Conservation (phyloP, 1,140 invertebrate species). For the Diachasma alloeum region DNA sequence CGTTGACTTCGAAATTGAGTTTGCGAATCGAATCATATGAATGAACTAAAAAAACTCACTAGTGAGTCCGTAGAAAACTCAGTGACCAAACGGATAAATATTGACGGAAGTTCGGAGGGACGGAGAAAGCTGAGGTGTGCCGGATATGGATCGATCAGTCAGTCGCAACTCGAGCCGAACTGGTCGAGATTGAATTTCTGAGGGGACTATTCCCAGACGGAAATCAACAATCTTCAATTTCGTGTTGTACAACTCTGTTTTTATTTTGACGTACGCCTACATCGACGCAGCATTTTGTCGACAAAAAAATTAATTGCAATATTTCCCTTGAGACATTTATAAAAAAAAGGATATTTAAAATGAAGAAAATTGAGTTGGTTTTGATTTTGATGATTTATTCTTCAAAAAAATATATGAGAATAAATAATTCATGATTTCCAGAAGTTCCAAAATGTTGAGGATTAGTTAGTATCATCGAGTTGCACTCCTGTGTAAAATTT, state of each 20-base stretch:
- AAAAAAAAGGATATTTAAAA: no score
- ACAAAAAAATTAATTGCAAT: no score
- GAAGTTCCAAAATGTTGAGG: no score
- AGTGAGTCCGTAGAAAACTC: not conserved
- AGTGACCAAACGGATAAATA: not conserved
- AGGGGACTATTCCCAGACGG: not conserved
- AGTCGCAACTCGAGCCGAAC: not conserved
- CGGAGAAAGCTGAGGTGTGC: not conserved
- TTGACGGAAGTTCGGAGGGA: not conserved
- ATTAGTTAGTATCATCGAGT: no score
- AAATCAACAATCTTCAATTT: not conserved
- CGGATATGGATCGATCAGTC: constrained; percentile 2
- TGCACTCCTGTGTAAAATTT: no score
- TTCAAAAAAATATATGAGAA: no score
- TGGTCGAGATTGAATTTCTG: not conserved
- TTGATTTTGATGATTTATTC: no score
- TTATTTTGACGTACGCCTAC: no score
- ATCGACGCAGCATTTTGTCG: no score
- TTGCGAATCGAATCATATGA: not conserved
- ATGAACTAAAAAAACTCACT: not conserved
- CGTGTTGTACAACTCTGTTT: not conserved
- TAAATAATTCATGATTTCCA: no score
- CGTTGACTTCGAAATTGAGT: not conserved
- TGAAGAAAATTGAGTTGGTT: no score
- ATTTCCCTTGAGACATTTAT: no score